Evolutionary conservation across 2,797 vertebrate species (phyloP), one percentile per base, ranked within the genome.

Genomic region (Falco novaeseelandiae): DNA sequence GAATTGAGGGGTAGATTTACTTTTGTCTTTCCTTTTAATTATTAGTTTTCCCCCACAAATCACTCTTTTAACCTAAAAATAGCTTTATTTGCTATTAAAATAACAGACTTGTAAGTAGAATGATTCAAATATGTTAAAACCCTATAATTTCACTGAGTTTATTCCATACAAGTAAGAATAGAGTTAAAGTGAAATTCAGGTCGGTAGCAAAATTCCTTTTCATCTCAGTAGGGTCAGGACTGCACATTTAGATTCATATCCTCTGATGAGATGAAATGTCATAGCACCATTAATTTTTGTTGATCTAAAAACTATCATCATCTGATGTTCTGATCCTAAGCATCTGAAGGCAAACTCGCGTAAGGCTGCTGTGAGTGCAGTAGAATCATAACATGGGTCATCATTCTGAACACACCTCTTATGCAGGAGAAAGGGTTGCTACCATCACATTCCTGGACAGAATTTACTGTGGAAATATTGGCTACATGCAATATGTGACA

Each of bases 401-500:
- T 90, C n/a, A 29, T 65, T 93, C 80, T 59, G 52, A 83, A 72
- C 44, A 72, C 46, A 62, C 15, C 38, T 88, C 82, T 72, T 89
- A 86, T 96, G 49, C 51, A 66, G 58, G 42, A 93, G 65, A 81
- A 94, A 44, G 16, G 4, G n/a, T 55, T 91, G 73, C 85, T 72
- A 95, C 8, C 10, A 22, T 55, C 65, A 48, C 42, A 51, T 72
- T 95, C 46, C 61, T 88, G 61, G 29, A 32, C 21, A 86, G 49
- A 91, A 95, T 95, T 88, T 94, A 91, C 61, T 52, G 76, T 4
- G 10, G 58, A 96, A 83, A 79, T 90, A 86, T 36, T 86, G 42
- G 80, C 51, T 88, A 58, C 19, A 17, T 58, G 73, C 69, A 90
- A 78, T 70, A 86, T 12, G 25, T 90, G 87, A 90, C 93, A 94